A percentile compares a stretch with the other conserved stretches of the same genome.
Evolutionary conservation across 35 echinoderm and acorn worm species (phyloP).

Genomic region (Chiridota heheva): DNA sequence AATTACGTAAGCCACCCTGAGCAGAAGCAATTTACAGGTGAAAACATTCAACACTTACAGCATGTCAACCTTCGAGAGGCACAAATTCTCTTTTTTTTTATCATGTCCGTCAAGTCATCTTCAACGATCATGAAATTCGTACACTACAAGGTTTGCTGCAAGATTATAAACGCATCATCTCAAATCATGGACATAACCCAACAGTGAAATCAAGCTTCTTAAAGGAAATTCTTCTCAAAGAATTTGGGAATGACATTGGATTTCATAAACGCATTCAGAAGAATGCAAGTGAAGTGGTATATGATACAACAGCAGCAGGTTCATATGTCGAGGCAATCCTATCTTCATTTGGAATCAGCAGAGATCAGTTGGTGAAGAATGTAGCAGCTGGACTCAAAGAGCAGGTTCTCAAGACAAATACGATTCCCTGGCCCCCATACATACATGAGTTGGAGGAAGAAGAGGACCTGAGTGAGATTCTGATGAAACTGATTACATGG

Average conservation of each 20-base stretch:
- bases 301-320: constrained; percentile 21
- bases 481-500: constrained; percentile 56
- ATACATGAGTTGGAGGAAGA: constrained; percentile 31
- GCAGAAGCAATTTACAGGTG: constrained; percentile 32
- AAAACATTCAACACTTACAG: constrained; percentile 43
- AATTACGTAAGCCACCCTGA: constrained; percentile 14
- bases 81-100: constrained; percentile 33
- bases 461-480: constrained; percentile 36
- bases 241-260: constrained; percentile 49
- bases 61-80: constrained; percentile 29
- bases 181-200: constrained; percentile 36
- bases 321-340: constrained; percentile 43
- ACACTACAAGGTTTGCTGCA: constrained; percentile 52
- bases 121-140: constrained; percentile 43
- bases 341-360: constrained; percentile 38
- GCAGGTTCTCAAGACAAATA: constrained; percentile 27
- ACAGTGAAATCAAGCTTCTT: constrained; percentile 43
- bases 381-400: constrained; percentile 35
- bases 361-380: constrained; percentile 48
- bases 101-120: constrained; percentile 41
- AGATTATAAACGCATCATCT: constrained; percentile 47
- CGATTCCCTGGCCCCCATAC: constrained; percentile 51
- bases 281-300: constrained; percentile 39
- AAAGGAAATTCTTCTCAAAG: constrained; percentile 51
- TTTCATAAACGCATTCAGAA: constrained; percentile 40